Evolutionary conservation across 2,888 invertebrate species (phyloP), one percentile per base, ranked within the genome.

Genomic region (Conchocele bisecta): DNA sequence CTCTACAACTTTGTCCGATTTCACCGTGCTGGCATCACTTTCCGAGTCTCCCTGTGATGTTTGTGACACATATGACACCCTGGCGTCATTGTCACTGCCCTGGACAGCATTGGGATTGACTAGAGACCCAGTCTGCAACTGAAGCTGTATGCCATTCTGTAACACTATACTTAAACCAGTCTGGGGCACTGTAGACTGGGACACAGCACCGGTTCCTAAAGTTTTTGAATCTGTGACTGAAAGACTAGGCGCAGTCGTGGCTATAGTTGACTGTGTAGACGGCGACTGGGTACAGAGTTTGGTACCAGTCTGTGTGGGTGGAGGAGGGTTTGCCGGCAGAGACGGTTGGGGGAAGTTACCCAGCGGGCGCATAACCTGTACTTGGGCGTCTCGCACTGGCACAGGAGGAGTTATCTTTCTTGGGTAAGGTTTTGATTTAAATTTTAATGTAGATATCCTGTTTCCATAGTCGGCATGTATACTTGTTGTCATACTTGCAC

Each of bases 351-450:
- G 20, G 20, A 20, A 20, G 20, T n/a, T n/a, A 13, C 82, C 76
- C 17, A 83, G 48, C 4, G 83, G 83, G 48, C 77, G 81, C 83
- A 83, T 83, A 5, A 76, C 79, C 31, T 83, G 83, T 6, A 81
- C 79, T 63, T 81, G 81, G 60, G 74, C 79, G 72, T 83, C 83
- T 57, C 74, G 68, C 24, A 68, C 70, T 15, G 77, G 66, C 29
- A 70, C 69, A 59, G 61, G 74, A 13, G 81, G 75, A 28, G 78
- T 66, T 53, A 68, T 64, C 57, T 79, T 82, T 9, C 76, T 69
- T n/a, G 77, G 72, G 46, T 74, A 81, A 15, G 81, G 79, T 51
- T 79, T 74, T 44, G 75, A 54, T 60, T 75, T 81, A 57, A 63
- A 56, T 35, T 39, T 67, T 7, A 72, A 41, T 11, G 70, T 65